Base-by-base conservation (phyloP, 2,888 invertebrate species). In the Stramonita haemastoma region DNA sequence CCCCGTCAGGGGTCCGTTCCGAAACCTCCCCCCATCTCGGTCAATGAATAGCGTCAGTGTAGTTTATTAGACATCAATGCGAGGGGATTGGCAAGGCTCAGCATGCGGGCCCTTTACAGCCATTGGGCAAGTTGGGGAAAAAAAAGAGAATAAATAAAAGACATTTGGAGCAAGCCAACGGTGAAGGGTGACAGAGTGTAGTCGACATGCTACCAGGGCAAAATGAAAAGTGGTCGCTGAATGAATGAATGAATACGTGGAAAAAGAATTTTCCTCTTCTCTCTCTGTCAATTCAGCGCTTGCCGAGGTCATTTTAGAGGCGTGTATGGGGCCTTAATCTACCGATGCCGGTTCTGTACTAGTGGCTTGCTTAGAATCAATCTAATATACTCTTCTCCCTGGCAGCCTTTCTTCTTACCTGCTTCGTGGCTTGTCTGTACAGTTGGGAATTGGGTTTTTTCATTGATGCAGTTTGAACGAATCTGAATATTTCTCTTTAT, bases 21-120 rank as follows among this genome's bases (percentile, higher is more conserved):
- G 79, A 79, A 79, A 79, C 79, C 79, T 79, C 34, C 79, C 79
- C 79, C 79, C 79, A 79, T 79, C 79, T 34, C 32, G 4, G 79
- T 29, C 81, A 19, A 6, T 83, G 46, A 36, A 83, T 83, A 22
- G 46, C 81, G 22, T 46, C 46, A 22, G 26, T 29, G 46, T 29
- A 36, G 22, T 83, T 83, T 36, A 83, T 83, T 83, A 36, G 81
- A 83, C 81, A 83, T 83, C 46, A 83, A 83, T 83, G 81, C 46
- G 46, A 46, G 22, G 81, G 81, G 46, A 46, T 83, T 46, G 81
- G 46, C 46, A 6, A 22, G 46, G 81, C 81, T 22, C 81, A 83
- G 46, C 36, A 26, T 83, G 81, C 11, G 46, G 26, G 36, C 81
- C 46, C n/a, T 83, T 83, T 36, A 46, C 46, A 36, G 36, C 81